Evolutionary conservation across 2,888 invertebrate genomes (phyloP), one percentile per base, ranked within the genome.

Genomic region (Agrotis exclamationis): DNA sequence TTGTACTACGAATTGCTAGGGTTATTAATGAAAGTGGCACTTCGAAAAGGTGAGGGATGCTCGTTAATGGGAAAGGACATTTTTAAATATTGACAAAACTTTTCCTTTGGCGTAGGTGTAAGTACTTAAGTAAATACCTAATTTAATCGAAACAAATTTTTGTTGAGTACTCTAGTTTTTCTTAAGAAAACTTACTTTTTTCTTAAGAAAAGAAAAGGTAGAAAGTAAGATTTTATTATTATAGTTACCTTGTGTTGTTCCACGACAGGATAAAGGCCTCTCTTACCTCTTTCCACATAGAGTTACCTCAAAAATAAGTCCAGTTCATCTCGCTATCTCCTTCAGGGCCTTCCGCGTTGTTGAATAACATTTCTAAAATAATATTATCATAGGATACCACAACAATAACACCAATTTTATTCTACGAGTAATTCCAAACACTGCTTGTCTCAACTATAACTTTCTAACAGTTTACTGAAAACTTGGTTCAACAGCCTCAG

Each of bases 401-500:
- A 24, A 51, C 24, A 72, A 48, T 14, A 56, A 45, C 3, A 44
- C 1, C 39, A 39, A 39, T 11, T 39, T 9, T 1, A 11, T 16
- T 24, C 7, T 28, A 22, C 13, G 14, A 24, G 33, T 24, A 2
- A 28, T 45, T 64, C 11, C 33, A 33, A 50, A 18, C 2, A 56
- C 3, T 51, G 20, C n/a, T 24, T 0, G 16, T n/a, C 39, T 14
- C 39, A 53, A 45, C 18, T 39, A 22, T n/a, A 47, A 70, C 16
- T 70, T 39, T 13, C 13, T 11, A 24, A 20, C 20, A 33, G n/a
- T 50, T 70, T 7, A 22, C 39, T 13, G 33, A 11, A 50, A 60
- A 71, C 24, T 50, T 39, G 13, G 20, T 59, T 50, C 33, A 72
- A 56, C 18, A 4, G 56, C 78, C 54, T 16, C 33, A 45, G 33